Conservation (phyloP, 2,113 vertebrate species). For the Lethenteron reissneri region DNA sequence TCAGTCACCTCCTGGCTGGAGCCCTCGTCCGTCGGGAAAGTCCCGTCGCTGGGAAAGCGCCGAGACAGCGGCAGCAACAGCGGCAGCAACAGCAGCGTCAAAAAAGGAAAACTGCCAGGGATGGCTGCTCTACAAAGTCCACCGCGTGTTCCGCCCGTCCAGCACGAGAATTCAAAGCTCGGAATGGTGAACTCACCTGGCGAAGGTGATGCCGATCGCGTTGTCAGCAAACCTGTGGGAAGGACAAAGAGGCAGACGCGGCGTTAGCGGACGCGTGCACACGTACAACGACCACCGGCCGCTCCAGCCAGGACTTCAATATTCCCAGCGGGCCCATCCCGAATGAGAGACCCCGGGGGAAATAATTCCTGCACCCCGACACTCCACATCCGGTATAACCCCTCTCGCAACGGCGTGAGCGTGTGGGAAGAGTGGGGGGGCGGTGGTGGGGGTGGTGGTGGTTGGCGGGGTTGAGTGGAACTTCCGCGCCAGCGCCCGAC, state of each 20-base stretch:
- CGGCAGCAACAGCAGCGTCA: neutral
- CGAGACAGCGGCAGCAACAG: conserved; percentile 1
- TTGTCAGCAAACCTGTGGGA: conserved; percentile 17
- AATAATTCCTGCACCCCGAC: neutral
- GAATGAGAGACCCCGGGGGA: neutral
- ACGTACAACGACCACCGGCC: too few species aligned
- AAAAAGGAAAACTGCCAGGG: neutral
- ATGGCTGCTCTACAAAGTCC: neutral
- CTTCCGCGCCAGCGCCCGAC: too few species aligned
- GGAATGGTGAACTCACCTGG: conserved; percentile 12
- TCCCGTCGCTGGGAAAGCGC: conserved; percentile 18
- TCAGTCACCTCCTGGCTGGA: conserved; percentile 17
- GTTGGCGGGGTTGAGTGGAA: too few species aligned
- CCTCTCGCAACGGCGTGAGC: too few species aligned
- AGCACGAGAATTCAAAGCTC: neutral
- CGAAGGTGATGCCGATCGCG: conserved; percentile 17
- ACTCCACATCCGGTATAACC: neutral
- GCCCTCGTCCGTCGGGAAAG: conserved; percentile 17
- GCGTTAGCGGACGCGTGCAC: neutral
- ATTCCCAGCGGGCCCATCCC: neutral
- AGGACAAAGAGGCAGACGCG: neutral
- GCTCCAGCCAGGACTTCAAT: too few species aligned
- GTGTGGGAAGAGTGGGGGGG: too few species aligned
- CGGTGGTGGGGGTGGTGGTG: too few species aligned
- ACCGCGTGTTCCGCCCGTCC: too few species aligned